These are phyloP conservation scores for Belonocnema kinseyi DNA, from an alignment of 1,140 invertebrate species.

Conservation along the genomic window DNA sequence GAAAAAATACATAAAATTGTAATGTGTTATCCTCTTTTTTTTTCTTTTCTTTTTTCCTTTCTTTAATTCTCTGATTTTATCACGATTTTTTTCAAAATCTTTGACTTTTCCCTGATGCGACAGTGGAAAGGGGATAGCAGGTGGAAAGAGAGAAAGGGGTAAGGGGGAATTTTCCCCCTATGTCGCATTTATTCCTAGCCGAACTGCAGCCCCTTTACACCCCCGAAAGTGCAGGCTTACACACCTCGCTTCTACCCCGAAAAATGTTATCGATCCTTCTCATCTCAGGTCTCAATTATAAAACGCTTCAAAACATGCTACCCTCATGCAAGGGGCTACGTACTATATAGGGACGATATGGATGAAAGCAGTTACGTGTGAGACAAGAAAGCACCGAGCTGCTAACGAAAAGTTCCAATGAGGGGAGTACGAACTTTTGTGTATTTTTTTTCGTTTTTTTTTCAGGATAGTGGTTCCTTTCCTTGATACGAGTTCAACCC, in stretches of 20 bases:
- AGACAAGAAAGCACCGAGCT: conserved; percentile 47
- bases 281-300: conserved; percentile 65
- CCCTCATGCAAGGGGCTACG: conserved; percentile 45
- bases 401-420: conserved; percentile 51
- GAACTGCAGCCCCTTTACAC: background rate
- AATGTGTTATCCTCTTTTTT: too few species aligned
- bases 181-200: too few species aligned
- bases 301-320: conserved; percentile 67
- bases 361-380: conserved; percentile 38
- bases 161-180: background rate
- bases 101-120: background rate
- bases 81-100: too few species aligned
- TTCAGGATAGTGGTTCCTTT: background rate
- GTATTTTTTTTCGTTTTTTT: conserved; percentile 38
- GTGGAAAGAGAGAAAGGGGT: background rate
- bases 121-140: background rate
- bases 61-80: too few species aligned
- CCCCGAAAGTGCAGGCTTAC: conserved; percentile 41
- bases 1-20: too few species aligned
- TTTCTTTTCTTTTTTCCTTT: too few species aligned
- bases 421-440: conserved; percentile 42
- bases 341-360: conserved; percentile 48
- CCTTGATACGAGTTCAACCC: background rate
- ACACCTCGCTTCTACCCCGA: conserved; percentile 59
- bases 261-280: conserved; percentile 69